Percentiles rank a stretch among this genome's conserved stretches.
phyloP scores from a whole-genome alignment of 2,888 invertebrate genomes.

The Cephus pulcher region DNA sequence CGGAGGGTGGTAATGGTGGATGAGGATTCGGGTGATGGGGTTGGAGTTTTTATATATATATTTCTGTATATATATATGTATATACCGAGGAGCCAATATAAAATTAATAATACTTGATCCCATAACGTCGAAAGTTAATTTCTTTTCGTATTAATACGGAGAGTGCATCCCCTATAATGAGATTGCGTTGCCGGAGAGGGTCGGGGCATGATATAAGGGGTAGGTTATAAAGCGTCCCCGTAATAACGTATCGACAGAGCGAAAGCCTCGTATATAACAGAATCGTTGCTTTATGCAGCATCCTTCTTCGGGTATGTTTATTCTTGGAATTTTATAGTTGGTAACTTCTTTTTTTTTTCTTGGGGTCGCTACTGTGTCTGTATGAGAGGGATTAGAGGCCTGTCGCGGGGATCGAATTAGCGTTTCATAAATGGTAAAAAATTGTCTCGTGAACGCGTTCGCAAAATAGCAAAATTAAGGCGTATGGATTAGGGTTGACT shows the following conservation, averaged over 20 bases:
- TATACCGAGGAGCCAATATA: conserved; percentile 49
- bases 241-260: conserved; percentile 52
- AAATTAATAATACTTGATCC: conserved; percentile 62
- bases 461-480: no score
- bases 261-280: conserved; percentile 27
- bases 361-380: neutral
- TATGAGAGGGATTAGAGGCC: neutral
- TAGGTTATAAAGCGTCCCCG: conserved; percentile 54
- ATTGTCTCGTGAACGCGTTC: neutral
- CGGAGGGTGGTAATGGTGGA: neutral
- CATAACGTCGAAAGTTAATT: conserved; percentile 61
- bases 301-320: neutral
- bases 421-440: neutral
- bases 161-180: conserved; percentile 58
- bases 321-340: neutral
- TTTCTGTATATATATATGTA: no score
- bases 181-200: conserved; percentile 49
- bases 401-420: neutral
- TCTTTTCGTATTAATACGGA: conserved; percentile 62
- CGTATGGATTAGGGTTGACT: neutral
- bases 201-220: conserved; percentile 51
- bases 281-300: neutral
- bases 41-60: neutral
- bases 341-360: neutral
- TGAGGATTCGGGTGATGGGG: no score